phyloP scores from a whole-genome alignment of 2,888 invertebrate genomes.

The Shargacucullia verbasci region DNA sequence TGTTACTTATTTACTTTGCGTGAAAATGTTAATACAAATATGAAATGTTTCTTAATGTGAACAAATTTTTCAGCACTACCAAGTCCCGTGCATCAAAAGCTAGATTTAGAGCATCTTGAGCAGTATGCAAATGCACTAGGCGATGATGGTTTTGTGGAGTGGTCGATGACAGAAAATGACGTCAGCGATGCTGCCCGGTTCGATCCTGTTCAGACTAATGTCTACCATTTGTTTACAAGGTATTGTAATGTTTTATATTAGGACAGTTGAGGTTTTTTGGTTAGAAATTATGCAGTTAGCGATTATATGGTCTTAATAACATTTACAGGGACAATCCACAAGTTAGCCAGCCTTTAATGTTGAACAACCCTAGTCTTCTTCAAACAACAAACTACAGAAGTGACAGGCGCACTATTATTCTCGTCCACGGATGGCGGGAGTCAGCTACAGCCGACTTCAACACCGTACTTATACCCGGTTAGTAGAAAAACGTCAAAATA shows the following conservation, averaged over 20 bases:
- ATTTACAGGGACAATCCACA: constrained; percentile 67
- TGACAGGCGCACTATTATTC: constrained; percentile 67
- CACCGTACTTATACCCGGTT: constrained; percentile 70
- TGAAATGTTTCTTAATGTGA: background rate
- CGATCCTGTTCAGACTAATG: constrained; percentile 64
- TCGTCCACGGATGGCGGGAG: constrained; percentile 72
- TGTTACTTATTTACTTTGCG: no score
- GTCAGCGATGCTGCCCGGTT: constrained; percentile 59
- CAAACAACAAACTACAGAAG: constrained; percentile 62
- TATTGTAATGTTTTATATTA: constrained; percentile 43
- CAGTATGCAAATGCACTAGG: constrained; percentile 62
- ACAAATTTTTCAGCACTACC: constrained; percentile 57
- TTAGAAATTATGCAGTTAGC: no score
- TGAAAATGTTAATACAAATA: background rate
- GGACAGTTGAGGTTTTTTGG: no score
- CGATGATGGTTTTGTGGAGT: constrained; percentile 55
- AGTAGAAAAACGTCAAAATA: background rate
- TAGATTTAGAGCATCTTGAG: constrained; percentile 57
- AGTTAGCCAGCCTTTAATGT: constrained; percentile 69
- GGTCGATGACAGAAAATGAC: constrained; percentile 54
- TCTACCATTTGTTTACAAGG: constrained; percentile 78
- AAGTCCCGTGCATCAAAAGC: constrained; percentile 52
- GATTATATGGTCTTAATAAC: no score
- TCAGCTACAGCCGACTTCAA: constrained; percentile 65
- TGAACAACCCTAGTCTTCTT: constrained; percentile 62